Evolutionary conservation across 2,888 invertebrate species (phyloP), one percentile per base, ranked within the genome.

Genomic region (Nipponacmea schrenckii): DNA sequence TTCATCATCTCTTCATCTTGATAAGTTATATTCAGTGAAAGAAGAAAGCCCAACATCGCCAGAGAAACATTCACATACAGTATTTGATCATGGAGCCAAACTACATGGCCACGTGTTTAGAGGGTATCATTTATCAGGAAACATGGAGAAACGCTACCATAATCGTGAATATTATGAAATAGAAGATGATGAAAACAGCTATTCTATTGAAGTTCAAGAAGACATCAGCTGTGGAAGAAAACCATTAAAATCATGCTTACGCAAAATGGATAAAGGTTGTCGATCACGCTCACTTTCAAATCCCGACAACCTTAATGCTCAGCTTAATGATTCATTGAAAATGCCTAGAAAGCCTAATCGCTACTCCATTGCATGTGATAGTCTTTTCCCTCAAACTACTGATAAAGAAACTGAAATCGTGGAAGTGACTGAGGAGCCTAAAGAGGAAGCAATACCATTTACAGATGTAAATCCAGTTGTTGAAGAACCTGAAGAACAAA

Each of bases 241-340:
- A 67, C 85, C 85, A 15, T 74, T 85, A n/a, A 85, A 85, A 68
- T 85, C 85, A n/a, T 85, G 85, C 73, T 74, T 84, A 68, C 74
- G 84, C 27, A 84, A 84, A 70, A 74, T 73, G 69, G 77, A 75
- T 50, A 72, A 80, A 31, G 81, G 78, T 26, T 67, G 79, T 64
- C 74, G 80, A 68, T 78, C 82, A 69, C 77, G 83, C 69, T 84
- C 84, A 45, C 74, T 84, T 67, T 83, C 83, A 24, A 81, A 81
- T 65, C 77, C 76, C 17, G 67, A 70, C 67, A 68, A 63, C 46
- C 64, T 71, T 15, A 56, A 67, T 67, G 69, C 63, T 14, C 64
- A 68, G 45, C 64, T 50, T 24, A 71, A 74, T 27, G 72, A 77
- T 24, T 68, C 74, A 45, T 73, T 73, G 46, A 81, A 80, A 50